Evolutionary conservation across 2,797 vertebrate genomes (phyloP).

Genomic region (Nothura maculosa): DNA sequence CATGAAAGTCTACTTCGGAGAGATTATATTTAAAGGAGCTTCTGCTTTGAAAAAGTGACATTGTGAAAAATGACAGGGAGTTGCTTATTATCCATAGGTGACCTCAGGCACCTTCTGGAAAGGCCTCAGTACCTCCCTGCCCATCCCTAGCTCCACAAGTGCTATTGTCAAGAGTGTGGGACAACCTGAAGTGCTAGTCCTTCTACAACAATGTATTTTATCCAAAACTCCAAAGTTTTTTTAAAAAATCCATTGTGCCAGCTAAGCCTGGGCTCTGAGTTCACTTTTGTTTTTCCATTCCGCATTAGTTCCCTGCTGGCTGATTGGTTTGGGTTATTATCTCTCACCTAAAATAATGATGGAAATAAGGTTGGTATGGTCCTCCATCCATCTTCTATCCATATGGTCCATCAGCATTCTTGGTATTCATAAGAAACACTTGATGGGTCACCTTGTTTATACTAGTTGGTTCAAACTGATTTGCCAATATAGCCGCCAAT

Average conservation of each 20-base stretch:
- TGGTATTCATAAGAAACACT: constrained; percentile 32
- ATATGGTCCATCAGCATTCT: constrained; percentile 28
- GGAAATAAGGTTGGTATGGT: no score
- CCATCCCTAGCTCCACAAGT: background rate
- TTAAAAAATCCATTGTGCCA: background rate
- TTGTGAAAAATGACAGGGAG: background rate
- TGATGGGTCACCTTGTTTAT: constrained; percentile 56
- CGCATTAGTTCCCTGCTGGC: background rate
- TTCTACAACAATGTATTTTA: background rate
- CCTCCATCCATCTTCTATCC: background rate
- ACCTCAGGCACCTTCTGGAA: background rate
- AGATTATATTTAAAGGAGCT: background rate
- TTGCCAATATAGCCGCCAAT: constrained; percentile 55
- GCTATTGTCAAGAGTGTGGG: background rate
- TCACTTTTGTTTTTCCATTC: background rate
- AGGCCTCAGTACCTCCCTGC: background rate
- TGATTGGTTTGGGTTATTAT: background rate
- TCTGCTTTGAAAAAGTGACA: background rate
- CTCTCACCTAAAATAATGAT: background rate
- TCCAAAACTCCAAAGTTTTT: background rate
- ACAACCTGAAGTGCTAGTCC: background rate
- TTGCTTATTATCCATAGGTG: background rate
- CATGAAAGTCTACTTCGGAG: background rate
- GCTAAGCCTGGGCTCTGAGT: background rate
- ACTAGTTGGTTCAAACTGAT: constrained; percentile 30